A percentile compares a stretch with the other conserved stretches of the same genome.
These are phyloP conservation scores for Cassiopea andromeda DNA, from an alignment of 30 jellyfish, hydroid and myxozoan genomes.

Conservation along the genomic window DNA sequence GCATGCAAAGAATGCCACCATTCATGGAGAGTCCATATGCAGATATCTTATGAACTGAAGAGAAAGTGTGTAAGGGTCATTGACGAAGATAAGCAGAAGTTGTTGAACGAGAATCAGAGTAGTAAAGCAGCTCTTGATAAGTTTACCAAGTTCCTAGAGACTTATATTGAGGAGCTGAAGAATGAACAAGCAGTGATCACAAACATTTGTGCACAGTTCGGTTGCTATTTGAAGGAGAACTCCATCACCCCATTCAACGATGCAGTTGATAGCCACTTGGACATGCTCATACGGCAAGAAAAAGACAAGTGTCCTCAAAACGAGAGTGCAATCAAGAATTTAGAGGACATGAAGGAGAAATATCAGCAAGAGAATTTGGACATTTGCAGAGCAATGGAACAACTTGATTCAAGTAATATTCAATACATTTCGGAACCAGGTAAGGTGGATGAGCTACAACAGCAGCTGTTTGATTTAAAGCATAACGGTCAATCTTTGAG, in stretches of 20 bases:
- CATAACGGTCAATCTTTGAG: conserved; percentile 43
- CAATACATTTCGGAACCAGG: conserved; percentile 46
- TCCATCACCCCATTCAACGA: conserved; percentile 74
- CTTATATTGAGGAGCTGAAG: conserved; percentile 26
- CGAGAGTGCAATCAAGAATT: conserved; percentile 33
- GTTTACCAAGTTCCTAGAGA: conserved; percentile 7
- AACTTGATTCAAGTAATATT: conserved; percentile 12
- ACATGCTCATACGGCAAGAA: conserved; percentile 62
- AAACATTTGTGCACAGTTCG: conserved; percentile 68
- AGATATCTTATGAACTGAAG: conserved; percentile 63
- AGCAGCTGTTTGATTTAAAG: conserved; percentile 40
- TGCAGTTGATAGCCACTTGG: conserved; percentile 60
- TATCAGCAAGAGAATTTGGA: conserved; percentile 42
- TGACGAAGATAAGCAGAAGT: conserved; percentile 11
- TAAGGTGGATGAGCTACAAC: conserved; percentile 56
- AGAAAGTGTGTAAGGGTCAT: conserved; percentile 30
- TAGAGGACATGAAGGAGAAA: conserved; percentile 25
- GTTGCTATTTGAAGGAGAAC: conserved; percentile 68
- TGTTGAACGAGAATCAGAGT: conserved; percentile 11
- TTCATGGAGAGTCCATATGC: conserved; percentile 76
- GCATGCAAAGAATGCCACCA: conserved; percentile 46
- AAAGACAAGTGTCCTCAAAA: conserved; percentile 21
- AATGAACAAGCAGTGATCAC: conserved; percentile 51
- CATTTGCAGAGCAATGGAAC: conserved; percentile 58
- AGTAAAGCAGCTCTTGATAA: conserved; percentile 10